Evolutionary conservation across 2,797 vertebrate species (phyloP).

Genomic region (Florisuga fusca): DNA sequence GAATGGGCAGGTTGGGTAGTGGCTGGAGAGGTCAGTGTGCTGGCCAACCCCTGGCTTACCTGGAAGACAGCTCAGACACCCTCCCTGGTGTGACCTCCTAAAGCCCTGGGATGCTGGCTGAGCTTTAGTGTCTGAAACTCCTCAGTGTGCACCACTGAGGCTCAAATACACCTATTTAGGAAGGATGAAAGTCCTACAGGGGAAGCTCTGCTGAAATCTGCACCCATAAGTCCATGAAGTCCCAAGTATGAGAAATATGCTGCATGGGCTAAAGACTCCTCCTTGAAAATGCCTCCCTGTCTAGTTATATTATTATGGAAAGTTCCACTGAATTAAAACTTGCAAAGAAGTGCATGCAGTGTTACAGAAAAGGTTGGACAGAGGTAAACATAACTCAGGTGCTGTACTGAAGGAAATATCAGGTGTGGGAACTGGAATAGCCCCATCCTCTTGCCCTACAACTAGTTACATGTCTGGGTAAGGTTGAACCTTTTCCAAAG

Average conservation of each 20-base stretch:
- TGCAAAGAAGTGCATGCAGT: background rate
- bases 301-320: background rate
- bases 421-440: fast-evolving
- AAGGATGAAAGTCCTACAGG: background rate
- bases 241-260: background rate
- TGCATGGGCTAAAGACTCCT: background rate
- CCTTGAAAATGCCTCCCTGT: background rate
- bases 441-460: background rate
- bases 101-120: background rate
- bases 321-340: background rate
- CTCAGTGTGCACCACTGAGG: background rate
- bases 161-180: background rate
- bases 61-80: background rate
- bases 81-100: background rate
- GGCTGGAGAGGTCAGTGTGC: background rate
- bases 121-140: background rate
- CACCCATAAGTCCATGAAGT: background rate
- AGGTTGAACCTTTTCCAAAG: background rate
- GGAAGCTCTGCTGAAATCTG: background rate
- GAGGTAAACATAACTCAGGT: background rate
- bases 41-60: background rate
- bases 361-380: background rate
- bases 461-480: background rate
- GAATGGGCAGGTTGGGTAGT: fast-evolving
- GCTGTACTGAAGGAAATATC: background rate